Evolutionary conservation across 2,888 invertebrate genomes (phyloP), one percentile per base, ranked within the genome.

Genomic region (Aphidoletes aphidimyza): DNA sequence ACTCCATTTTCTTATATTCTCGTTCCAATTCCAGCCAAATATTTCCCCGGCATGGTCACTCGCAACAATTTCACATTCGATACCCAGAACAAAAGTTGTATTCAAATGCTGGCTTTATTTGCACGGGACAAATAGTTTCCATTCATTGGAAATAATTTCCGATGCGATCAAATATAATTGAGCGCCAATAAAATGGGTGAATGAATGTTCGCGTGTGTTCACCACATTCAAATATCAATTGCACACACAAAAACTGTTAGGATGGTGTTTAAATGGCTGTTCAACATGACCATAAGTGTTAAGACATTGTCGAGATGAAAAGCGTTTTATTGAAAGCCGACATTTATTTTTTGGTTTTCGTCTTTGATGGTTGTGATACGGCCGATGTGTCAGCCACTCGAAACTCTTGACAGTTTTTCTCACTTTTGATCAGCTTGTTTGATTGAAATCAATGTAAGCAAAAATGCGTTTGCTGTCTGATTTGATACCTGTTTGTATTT

Each of bases 391-490:
- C 78, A 81, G 36, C 81, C 81, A 81, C 81, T 81, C 37, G n/a
- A 81, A n/a, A n/a, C n/a, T n/a, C n/a, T 22, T 81, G 81, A 81
- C 81, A 37, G 37, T 37, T 22, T 81, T 81, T 22, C 37, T 81
- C 30, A 69, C 37, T 14, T 54, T 19, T 6, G 17, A 54, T 54
- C 42, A 42, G 6, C 14, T 6, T 42, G 5, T 34, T 69, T 69
- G 69, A 69, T 69, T 69, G 69, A 69, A 69, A 69, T n/a, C 69
- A 30, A 14, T 69, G 69, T 69, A 69, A 69, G 69, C 69, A 69
- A 69, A 30, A 42, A n/a, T 42, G 30, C 30, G 2, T 17, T 17
- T 54, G 5, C n/a, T 22, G 14, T 26, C 2, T 19, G 0, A 1
- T 69, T 69, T 69, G 69, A 69, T 69, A 69, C 30, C 37, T 81